A percentile compares a stretch with the other conserved stretches of the same genome.
These are phyloP conservation scores for Anas georgica DNA, from an alignment of 2,797 vertebrate species.

Conservation along the genomic window DNA sequence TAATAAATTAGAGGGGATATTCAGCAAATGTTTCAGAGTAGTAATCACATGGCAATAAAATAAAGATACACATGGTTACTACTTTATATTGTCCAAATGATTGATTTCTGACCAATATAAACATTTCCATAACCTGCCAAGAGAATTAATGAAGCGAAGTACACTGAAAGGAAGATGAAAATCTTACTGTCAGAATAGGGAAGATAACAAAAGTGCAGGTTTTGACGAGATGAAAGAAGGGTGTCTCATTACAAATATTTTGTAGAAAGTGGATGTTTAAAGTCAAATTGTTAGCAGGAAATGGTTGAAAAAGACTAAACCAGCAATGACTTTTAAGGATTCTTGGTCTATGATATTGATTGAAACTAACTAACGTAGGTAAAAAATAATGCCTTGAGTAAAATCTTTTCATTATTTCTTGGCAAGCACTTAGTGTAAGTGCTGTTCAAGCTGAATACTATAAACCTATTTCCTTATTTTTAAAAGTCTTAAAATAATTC, in stretches of 20 bases:
- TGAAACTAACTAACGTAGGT: background rate
- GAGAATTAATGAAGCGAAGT: background rate
- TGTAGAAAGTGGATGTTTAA: background rate
- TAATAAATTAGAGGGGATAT: conserved; percentile 7
- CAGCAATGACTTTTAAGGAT: background rate
- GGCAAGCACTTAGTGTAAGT: background rate
- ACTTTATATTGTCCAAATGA: background rate
- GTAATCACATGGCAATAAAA: background rate
- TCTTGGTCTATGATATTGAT: background rate
- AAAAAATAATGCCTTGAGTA: background rate
- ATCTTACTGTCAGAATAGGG: background rate
- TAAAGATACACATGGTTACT: background rate
- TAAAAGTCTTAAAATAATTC: background rate
- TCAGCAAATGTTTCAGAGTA: background rate
- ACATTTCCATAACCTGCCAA: background rate
- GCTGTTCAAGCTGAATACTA: background rate
- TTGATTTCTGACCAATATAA: conserved; percentile 4
- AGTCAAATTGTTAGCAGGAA: background rate
- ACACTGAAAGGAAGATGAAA: background rate
- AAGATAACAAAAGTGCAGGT: background rate
- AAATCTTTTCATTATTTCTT: background rate
- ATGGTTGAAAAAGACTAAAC: background rate
- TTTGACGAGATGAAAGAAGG: background rate
- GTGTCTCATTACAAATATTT: background rate
- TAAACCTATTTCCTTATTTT: background rate